Percentiles rank a stretch among this genome's conserved stretches.
Conservation (phyloP, 2,113 vertebrate genomes). For the Leuciscus idus region DNA sequence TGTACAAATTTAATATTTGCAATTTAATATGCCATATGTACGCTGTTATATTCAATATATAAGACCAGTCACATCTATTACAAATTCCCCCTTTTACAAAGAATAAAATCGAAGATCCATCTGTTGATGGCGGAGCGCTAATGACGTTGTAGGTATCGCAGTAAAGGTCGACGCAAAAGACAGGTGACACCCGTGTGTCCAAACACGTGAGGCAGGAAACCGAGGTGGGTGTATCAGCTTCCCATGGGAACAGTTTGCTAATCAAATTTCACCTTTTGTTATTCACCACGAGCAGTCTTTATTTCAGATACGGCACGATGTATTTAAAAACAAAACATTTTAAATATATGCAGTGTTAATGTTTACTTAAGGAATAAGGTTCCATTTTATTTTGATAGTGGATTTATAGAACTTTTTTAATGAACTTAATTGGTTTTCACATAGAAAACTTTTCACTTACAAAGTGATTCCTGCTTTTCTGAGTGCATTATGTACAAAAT, state of each 20-base stretch:
- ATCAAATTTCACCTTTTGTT: slow-evolving; percentile 50
- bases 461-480: not conserved
- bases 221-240: not conserved
- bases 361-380: not conserved
- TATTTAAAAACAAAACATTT: not conserved
- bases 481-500: not conserved
- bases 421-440: too few species aligned
- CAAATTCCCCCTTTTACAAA: not conserved
- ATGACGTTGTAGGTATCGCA: slow-evolving; percentile 32
- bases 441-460: too few species aligned
- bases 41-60: not conserved
- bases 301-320: not conserved
- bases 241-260: slow-evolving; percentile 3
- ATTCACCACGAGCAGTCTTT: not conserved
- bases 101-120: slow-evolving; percentile 16
- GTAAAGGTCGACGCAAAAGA: slow-evolving; percentile 44
- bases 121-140: slow-evolving; percentile 35
- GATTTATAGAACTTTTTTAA: too few species aligned
- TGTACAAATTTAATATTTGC: not conserved
- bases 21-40: not conserved
- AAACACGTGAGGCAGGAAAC: slow-evolving; percentile 37
- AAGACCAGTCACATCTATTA: not conserved
- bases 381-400: not conserved
- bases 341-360: not conserved
- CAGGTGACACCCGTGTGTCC: slow-evolving; percentile 44